Base-by-base conservation (phyloP, 2,888 invertebrate genomes). In the Elmis aenea region DNA sequence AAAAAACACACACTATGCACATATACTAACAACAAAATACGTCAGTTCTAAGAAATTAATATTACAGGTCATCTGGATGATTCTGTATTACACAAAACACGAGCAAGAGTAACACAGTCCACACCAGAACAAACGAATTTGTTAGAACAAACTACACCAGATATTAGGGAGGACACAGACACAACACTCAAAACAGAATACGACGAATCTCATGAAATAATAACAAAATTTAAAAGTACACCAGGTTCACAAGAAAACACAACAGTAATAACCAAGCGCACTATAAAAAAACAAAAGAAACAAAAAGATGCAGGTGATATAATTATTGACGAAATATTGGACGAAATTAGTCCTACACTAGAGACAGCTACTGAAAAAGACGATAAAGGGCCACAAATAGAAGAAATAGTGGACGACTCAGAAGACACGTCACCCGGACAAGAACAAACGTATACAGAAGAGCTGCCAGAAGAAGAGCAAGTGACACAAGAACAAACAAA, bases 161-260 rank as follows among this genome's bases (percentile, higher is more conserved):
- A 61, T 45, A 55, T 59, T 46, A 54, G 52, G 55, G 52, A 58
- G 54, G 55, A 62, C 53, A 57, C 51, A 46, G 50, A 58, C 46
- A 54, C 44, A 39, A 42, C 46, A 43, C 40, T 39, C 13, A 40
- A 58, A 38, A 36, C 43, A 18, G 42, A 53, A 13, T 57, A 53
- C 43, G 56, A 76, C 65, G 76, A 77, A 70, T 69, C 71, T 24
- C 74, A 76, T 62, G 77, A 78, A 69, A 76, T 77, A 10, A 59
- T 77, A 21, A 77, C 76, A 1, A 77, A 74, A 62, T 77, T 77
- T 50, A 64, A 73, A 47, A 67, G 70, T 58, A 59, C 67, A 23
- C 69, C 74, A 5, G 75, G 70, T 13, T 66, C 69, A 34, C 62
- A 64, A n/a, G 74, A 75, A 61, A 72, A 74, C 4, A 71, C 68